Percentiles rank a stretch among this genome's conserved stretches.
phyloP scores from a whole-genome alignment of 2,113 vertebrate species.

The Pelmatolapia mariae region DNA sequence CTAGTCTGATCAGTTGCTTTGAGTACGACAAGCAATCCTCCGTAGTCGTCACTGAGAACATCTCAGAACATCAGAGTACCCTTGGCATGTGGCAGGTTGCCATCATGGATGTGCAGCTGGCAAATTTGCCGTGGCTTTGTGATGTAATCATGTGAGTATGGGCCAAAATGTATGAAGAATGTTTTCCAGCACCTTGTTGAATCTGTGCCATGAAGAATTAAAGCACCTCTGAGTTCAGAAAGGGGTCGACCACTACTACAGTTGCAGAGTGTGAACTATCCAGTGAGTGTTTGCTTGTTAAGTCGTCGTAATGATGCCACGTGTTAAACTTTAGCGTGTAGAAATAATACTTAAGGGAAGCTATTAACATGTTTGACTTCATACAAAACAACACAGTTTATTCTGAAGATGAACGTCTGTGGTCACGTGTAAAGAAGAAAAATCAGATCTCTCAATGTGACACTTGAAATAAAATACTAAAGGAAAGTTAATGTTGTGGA shows the following conservation, averaged over 20 bases:
- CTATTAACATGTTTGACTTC: neutral
- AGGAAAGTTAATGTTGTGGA: slow-evolving; percentile 16
- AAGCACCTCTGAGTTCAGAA: neutral
- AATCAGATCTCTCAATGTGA: neutral
- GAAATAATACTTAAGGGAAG: neutral
- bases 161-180: neutral
- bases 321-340: neutral
- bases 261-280: neutral
- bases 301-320: neutral
- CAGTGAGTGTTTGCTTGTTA: neutral
- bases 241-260: neutral
- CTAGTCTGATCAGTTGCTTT: neutral
- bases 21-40: neutral
- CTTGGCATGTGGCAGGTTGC: neutral
- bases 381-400: neutral
- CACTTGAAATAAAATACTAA: neutral
- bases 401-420: neutral
- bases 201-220: neutral
- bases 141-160: neutral
- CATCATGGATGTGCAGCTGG: neutral
- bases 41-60: neutral
- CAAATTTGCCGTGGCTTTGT: neutral
- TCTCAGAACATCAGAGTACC: neutral
- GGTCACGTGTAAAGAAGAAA: neutral
- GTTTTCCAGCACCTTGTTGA: neutral